Base-by-base conservation (phyloP, 2,888 invertebrate species). In the Luperina testacea region DNA sequence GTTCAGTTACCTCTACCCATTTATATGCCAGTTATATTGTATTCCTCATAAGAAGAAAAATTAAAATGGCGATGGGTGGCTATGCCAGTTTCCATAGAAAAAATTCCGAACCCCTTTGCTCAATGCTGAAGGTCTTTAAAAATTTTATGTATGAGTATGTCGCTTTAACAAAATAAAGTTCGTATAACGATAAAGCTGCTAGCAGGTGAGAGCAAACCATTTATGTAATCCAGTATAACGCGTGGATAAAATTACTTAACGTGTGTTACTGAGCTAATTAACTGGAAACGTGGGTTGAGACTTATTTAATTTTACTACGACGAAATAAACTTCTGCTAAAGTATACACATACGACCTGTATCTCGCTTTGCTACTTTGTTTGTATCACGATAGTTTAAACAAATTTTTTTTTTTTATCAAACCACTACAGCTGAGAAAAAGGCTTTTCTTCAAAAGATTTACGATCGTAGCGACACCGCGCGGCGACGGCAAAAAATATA, bases 401-500 rank as follows among this genome's bases (percentile, higher is more conserved):
- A 73, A 75, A 63, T 45, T 2, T 38, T 64, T 74, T 74, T 65
- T 71, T 78, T 72, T 70, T 70, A 80, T 67, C 57, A 80, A 67
- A 78, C 45, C 32, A 45, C 42, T 77, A 72, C 63, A 76, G 24
- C 32, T 70, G 32, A 74, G 85, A 74, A 84, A 78, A 88, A 83
- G 77, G 77, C 78, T 82, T 89, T 89, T 83, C 80, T 85, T 77
- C 70, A 77, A 82, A 82, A 89, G 84, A 91, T 90, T 90, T 89
- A 91, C 82, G 88, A 87, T 87, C 77, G 82, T 81, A 84, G 87
- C 84, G 84, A 87, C 88, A 85, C 80, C 64, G 15, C 69, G 17
- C 75, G 87, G 84, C 83, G 82, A 81, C 82, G 87, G 88, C 88
- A 91, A 94, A 94, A 94, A 94, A 94, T 90, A 92, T 94, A 94